Conservation (phyloP, 2,113 vertebrate species). For the Heteronetta atricapilla region DNA sequence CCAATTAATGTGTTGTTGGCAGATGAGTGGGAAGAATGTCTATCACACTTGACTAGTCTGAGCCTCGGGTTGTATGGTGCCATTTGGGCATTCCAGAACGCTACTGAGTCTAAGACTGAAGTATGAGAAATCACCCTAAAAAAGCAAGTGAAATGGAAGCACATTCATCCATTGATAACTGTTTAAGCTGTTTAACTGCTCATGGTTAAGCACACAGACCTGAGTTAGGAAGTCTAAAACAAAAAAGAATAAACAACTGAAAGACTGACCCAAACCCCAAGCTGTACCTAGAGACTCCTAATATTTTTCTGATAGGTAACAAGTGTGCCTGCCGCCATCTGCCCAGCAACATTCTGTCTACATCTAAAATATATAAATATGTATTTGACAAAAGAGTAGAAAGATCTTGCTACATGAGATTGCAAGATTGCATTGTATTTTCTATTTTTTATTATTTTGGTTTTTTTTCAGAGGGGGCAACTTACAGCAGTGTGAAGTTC, state of each 20-base stretch:
- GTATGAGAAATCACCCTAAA: neutral
- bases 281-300: neutral
- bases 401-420: neutral
- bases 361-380: neutral
- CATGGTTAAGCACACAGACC: neutral
- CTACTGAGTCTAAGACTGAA: neutral
- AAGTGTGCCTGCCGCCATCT: neutral
- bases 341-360: neutral
- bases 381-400: neutral
- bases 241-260: neutral
- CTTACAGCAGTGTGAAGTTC: neutral
- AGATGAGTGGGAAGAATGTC: rapidly evolving
- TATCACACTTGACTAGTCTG: neutral
- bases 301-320: neutral
- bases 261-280: neutral
- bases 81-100: neutral
- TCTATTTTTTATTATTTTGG: neutral
- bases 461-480: neutral
- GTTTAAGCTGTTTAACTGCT: neutral
- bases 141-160: neutral
- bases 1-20: neutral
- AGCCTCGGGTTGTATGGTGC: neutral
- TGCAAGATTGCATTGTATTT: neutral
- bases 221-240: neutral
- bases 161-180: neutral